Base-by-base conservation (phyloP, 92 coral and sea anemone genomes). In the Palythoa heliodiscus region DNA sequence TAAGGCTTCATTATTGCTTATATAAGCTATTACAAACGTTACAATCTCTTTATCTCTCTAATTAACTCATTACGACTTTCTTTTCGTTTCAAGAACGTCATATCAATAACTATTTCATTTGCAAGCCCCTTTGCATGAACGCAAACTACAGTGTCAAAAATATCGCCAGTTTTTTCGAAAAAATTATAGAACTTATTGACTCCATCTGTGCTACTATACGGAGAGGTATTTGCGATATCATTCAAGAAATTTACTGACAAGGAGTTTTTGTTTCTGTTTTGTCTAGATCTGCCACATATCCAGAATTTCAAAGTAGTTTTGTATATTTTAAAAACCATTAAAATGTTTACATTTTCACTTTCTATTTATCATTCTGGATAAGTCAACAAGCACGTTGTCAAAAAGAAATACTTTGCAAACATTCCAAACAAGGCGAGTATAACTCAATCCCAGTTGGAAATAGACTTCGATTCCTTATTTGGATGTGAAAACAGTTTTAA, bases 21-120 rank as follows among this genome's bases (percentile, higher is more conserved):
- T 64, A 12, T 22, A 22, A 76, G 47, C 67, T 35, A 54, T 76
- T 63, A 64, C 15, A 70, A 77, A 58, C 2, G 29, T n/a, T 63
- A 25, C 84, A 80, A 64, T 80, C 73, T 80, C 64, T 80, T 80
- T 73, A 80, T 80, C 73, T 80, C 37, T 9, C 73, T 80, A 47
- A 64, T 61, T 79, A 23, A 17, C 72, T 80, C 61, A 66, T 80
- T 48, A 66, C 24, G 40, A 11, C 24, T 80, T 17, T 61, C 22
- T 23, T 39, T 52, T 75, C 13, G 25, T 40, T 52, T 14, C 43
- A 80, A 66, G 15, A 25, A 14, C 13, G 20, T 37, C 37, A 6
- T 76, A 16, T 52, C 48, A 54, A n/a, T 19, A 35, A 9, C 23
- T 76, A 14, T 76, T 54, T 25, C 38, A 39, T 75, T 76, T 58